phyloP scores from a whole-genome alignment of 2,888 invertebrate genomes.

The Gisinianus flammeolus region DNA sequence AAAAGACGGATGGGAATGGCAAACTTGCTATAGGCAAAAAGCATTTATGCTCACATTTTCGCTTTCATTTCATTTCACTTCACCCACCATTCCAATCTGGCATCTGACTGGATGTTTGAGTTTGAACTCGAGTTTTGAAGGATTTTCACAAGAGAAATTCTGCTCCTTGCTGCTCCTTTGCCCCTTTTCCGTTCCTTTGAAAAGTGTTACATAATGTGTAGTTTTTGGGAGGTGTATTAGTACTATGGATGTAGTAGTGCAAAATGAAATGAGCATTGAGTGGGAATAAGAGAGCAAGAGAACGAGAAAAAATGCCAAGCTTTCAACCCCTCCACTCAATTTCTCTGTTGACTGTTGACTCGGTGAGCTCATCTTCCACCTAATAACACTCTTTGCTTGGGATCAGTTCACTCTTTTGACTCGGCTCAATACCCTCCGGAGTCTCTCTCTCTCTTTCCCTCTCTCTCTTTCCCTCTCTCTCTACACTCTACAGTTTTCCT shows the following conservation, averaged over 20 bases:
- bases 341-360: not conserved
- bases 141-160: too few species aligned
- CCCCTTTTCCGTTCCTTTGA: not conserved
- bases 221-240: not conserved
- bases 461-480: not conserved
- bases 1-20: too few species aligned
- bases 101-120: too few species aligned
- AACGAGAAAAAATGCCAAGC: not conserved
- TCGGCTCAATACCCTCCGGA: slow-evolving; percentile 24
- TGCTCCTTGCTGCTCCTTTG: too few species aligned
- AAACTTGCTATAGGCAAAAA: not conserved
- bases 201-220: not conserved
- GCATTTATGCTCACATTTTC: not conserved
- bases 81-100: not conserved
- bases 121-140: too few species aligned
- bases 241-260: not conserved
- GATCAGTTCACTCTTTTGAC: slow-evolving; percentile 10
- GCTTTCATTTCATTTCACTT: not conserved
- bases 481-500: not conserved
- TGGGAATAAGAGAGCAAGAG: not conserved
- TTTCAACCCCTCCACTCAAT: slow-evolving; percentile 3
- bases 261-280: not conserved
- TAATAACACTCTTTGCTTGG: slow-evolving; percentile 11
- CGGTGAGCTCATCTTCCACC: slow-evolving; percentile 17
- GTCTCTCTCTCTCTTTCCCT: not conserved